Evolutionary conservation across 2,113 vertebrate genomes (phyloP).

Genomic region (Hystrix brachyura): DNA sequence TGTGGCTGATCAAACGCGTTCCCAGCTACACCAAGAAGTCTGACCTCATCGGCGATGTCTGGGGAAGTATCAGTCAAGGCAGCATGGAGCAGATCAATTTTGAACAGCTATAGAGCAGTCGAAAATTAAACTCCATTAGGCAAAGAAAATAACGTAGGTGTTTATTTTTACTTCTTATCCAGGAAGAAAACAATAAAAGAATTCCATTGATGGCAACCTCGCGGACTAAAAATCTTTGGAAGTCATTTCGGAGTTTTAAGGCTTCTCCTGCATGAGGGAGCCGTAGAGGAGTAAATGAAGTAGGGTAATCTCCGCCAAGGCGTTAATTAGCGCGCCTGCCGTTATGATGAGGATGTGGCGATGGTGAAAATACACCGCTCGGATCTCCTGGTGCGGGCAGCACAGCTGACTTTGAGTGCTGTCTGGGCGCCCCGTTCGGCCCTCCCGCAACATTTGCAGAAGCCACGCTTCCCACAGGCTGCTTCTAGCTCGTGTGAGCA

Average conservation of each 20-base stretch:
- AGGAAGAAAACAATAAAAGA: not conserved
- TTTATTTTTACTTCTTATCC: constrained; percentile 18
- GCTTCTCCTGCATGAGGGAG: not conserved
- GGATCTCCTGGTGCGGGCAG: not conserved
- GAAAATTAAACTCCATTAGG: constrained; percentile 27
- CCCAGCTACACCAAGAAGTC: not conserved
- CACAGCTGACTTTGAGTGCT: not conserved
- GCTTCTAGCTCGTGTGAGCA: constrained; percentile 57
- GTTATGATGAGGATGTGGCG: not conserved
- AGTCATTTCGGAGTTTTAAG: not conserved
- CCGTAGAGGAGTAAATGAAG: not conserved
- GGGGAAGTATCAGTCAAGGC: not conserved
- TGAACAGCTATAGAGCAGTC: not conserved
- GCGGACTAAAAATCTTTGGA: not conserved
- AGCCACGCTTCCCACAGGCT: constrained; percentile 8
- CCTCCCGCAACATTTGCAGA: not conserved
- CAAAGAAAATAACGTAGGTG: not conserved
- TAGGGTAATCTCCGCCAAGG: not conserved
- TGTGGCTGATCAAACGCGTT: not conserved
- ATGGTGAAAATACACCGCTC: not conserved
- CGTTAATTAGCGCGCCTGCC: not conserved
- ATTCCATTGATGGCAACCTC: not conserved
- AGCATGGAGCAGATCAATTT: not conserved
- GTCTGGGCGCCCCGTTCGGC: not conserved
- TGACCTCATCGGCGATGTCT: not conserved